A percentile compares a stretch with the other conserved stretches of the same genome.
Conservation (phyloP, 2,113 vertebrate species). For the Labrus mixtus region DNA sequence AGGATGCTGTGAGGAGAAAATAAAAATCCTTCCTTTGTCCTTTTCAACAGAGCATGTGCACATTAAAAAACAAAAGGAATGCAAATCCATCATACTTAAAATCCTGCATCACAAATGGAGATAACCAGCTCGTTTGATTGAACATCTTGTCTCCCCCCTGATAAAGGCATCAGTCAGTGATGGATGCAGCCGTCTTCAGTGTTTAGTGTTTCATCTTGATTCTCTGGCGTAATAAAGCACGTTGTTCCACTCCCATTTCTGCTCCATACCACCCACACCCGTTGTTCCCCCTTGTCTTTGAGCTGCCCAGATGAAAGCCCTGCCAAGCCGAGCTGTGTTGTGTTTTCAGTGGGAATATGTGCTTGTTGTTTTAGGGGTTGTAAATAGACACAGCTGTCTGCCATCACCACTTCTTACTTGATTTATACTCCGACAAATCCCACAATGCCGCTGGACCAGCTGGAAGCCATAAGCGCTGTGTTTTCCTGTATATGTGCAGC, state of each 20-base stretch:
- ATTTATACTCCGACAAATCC: constrained; percentile 75
- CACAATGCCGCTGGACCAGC: constrained; percentile 71
- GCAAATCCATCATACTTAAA: constrained; percentile 76
- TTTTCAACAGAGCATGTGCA: constrained; percentile 71
- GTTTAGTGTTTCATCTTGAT: constrained; percentile 73
- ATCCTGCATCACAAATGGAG: constrained; percentile 61
- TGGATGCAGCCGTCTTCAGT: constrained; percentile 69
- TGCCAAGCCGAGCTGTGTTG: constrained; percentile 17
- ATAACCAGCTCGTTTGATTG: constrained; percentile 71
- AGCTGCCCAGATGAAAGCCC: constrained; percentile 59
- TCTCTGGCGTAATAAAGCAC: constrained; percentile 69
- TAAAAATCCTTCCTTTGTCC: constrained; percentile 49
- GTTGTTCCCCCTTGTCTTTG: constrained; percentile 43
- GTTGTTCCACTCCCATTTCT: constrained; percentile 59
- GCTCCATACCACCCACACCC: constrained; percentile 61
- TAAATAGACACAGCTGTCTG: constrained; percentile 81
- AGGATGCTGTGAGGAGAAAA: constrained; percentile 32
- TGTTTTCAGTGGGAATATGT: constrained; percentile 61
- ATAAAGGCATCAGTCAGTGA: constrained; percentile 70
- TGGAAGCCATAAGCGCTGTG: constrained; percentile 69
- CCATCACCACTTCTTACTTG: constrained; percentile 47
- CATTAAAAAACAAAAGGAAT: constrained; percentile 69
- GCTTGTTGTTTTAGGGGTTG: constrained; percentile 71
- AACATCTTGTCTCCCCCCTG: constrained; percentile 53
- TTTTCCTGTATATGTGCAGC: constrained; percentile 41